Conservation (phyloP, 2,113 vertebrate genomes). For the Neodon shergylaensis region DNA sequence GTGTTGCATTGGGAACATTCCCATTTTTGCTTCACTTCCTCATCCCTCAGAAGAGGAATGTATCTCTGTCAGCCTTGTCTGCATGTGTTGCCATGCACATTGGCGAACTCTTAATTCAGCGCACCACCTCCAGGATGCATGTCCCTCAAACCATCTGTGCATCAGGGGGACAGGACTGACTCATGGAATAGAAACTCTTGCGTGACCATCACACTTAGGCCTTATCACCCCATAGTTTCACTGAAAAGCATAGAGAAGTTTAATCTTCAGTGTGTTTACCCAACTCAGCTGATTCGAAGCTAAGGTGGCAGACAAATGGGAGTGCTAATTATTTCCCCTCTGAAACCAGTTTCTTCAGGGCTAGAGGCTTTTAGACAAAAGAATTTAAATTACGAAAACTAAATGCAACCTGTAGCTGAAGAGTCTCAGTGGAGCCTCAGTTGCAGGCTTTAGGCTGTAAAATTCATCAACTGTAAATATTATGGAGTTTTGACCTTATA, state of each 20-base stretch:
- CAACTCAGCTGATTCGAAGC: neutral
- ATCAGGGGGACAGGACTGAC: fast-evolving
- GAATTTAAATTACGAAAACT: neutral
- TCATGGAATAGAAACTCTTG: neutral
- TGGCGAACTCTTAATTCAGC: too few relatives aligned
- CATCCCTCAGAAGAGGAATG: neutral
- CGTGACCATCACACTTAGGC: neutral
- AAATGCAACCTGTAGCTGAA: neutral
- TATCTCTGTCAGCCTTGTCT: neutral
- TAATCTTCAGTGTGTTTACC: neutral
- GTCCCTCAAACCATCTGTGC: neutral
- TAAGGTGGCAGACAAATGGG: neutral
- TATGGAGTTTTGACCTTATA: neutral
- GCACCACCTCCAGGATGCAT: fast-evolving
- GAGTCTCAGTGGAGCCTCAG: neutral
- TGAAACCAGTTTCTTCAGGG: neutral
- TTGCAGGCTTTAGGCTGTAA: neutral
- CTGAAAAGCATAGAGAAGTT: neutral
- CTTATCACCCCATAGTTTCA: neutral
- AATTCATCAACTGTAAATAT: neutral
- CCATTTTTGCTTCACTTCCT: neutral
- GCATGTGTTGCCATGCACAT: too few relatives aligned
- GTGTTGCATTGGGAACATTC: neutral
- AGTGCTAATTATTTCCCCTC: neutral
- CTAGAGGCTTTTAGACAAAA: neutral